phyloP scores from a whole-genome alignment of 2,797 vertebrate genomes.

The Ctenochaetus hawaiiensis region DNA sequence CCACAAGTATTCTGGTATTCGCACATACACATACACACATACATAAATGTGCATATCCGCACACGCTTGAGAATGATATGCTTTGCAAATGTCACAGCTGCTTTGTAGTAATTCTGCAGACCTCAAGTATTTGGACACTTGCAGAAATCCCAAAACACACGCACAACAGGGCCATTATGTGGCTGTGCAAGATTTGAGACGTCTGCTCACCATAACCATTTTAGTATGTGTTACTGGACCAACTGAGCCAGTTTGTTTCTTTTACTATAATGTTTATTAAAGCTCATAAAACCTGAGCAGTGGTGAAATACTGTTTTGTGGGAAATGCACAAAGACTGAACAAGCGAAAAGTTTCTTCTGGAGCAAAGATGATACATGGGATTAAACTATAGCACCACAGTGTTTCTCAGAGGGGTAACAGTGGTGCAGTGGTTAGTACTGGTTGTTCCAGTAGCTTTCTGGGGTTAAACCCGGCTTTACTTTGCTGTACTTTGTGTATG shows the following conservation, averaged over 20 bases:
- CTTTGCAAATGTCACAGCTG: constrained; percentile 48
- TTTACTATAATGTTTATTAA: not conserved
- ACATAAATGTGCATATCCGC: constrained; percentile 17
- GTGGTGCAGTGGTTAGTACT: too few species aligned
- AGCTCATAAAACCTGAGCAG: not conserved
- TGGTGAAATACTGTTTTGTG: not conserved
- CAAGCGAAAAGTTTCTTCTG: not conserved
- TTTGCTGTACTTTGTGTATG: too few species aligned
- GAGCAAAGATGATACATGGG: not conserved
- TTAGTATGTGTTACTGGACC: not conserved
- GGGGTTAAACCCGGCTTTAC: too few species aligned
- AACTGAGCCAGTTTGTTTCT: not conserved
- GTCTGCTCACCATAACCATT: not conserved
- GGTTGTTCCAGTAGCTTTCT: too few species aligned
- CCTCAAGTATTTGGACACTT: constrained; percentile 54
- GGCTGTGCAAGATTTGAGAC: not conserved
- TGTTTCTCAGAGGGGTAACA: not conserved
- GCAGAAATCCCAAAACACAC: constrained; percentile 4
- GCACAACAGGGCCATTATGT: not conserved
- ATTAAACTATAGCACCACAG: not conserved
- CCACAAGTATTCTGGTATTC: constrained; percentile 45
- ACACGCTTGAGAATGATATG: constrained; percentile 28
- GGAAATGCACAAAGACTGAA: not conserved
- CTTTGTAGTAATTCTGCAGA: constrained; percentile 71
- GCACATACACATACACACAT: not conserved